Conservation (phyloP, 2,888 invertebrate genomes). For the Xanthia togata region DNA sequence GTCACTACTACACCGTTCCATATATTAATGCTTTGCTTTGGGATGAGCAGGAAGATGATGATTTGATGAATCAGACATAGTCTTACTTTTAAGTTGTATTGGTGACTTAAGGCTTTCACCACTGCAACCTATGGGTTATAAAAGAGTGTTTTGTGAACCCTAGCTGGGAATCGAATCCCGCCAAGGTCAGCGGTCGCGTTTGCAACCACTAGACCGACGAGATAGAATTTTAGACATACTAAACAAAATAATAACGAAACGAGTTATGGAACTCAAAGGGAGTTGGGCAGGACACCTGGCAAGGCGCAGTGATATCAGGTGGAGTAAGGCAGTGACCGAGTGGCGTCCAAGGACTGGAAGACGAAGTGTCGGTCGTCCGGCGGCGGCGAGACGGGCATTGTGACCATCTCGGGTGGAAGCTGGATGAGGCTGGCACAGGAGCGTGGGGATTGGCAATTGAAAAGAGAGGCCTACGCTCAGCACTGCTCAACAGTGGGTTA, state of each 20-base stretch:
- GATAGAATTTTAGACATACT: background rate
- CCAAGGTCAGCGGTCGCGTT: background rate
- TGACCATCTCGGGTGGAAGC: no score
- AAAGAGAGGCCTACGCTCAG: no score
- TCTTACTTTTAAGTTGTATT: background rate
- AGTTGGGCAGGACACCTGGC: no score
- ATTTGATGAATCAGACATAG: background rate
- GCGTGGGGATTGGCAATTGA: no score
- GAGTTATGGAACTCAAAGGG: no score
- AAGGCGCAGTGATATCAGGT: no score
- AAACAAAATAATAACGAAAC: background rate
- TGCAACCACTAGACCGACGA: background rate
- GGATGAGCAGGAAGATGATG: background rate
- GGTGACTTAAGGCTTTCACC: background rate
- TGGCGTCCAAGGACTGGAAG: no score
- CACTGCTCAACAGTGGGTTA: no score
- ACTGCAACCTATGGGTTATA: background rate
- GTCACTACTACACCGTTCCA: constrained; percentile 19
- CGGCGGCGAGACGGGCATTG: no score
- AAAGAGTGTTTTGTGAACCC: background rate
- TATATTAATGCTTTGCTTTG: background rate
- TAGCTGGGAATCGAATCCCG: background rate
- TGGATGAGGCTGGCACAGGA: no score
- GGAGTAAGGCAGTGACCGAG: no score
- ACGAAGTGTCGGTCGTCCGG: no score